Base-by-base conservation (phyloP, 2,888 invertebrate species). In the Holacanthella duospinosa region DNA sequence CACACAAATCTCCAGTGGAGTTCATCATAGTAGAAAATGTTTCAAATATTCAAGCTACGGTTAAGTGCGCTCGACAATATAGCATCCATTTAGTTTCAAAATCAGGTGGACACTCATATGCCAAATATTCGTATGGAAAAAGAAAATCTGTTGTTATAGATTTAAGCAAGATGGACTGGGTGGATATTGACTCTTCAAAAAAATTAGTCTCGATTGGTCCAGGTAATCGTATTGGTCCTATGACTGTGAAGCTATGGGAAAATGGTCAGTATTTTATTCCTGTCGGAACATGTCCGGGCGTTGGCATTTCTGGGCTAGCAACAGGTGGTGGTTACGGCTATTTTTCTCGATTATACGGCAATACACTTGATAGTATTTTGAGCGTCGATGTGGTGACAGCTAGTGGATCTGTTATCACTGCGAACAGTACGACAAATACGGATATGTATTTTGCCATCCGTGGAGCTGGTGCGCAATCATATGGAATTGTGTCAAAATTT, bases 251-350 rank as follows among this genome's bases (percentile, higher is more conserved):
- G 3, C n/a, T 36, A 4, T 58, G 4, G 6, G 25, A 29, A 4
- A 9, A 4, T 6, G 29, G 43, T 4, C 6, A 48, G 24, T 43
- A n/a, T n/a, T 24, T 24, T 24, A 6, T 43, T n/a, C 58, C 58
- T 21, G 16, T 19, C 3, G 58, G 58, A 6, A 9, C 3, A 6
- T 58, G 58, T n/a, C n/a, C n/a, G n/a, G n/a, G 4, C 3, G 58
- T 58, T 29, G 58, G 58, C 3, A 58, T 58, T 58, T 25, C 29
- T 21, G 58, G 58, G 12, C 29, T 29, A 24, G 58, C 58, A 19
- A 6, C 24, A 6, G 58, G 58, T 12, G 58, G 58, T 3, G 58
- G 58, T 24, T 58, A n/a, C 24, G 58, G 58, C 6, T 19, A 6
- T 4, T 36, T 29, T 16, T n/a, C 29, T 4, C 6, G 29, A 9